Percentiles rank a stretch among this genome's conserved stretches.
Conservation (phyloP, 1,140 invertebrate species). For the Drosophila tristis region DNA sequence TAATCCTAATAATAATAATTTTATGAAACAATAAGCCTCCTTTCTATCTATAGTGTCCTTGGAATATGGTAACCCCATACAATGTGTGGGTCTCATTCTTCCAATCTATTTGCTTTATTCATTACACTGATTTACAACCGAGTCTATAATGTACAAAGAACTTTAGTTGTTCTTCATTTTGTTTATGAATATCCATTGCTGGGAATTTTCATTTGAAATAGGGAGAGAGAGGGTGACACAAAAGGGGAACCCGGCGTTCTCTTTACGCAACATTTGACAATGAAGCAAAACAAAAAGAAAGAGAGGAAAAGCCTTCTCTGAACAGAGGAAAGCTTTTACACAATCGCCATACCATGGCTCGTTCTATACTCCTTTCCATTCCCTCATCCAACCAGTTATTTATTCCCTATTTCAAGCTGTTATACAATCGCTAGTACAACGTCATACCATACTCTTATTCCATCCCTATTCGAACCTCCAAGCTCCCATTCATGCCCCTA, state of each 20-base stretch:
- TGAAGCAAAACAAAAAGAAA: slow-evolving; percentile 8
- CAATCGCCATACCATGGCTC: neutral
- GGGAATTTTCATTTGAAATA: slow-evolving; percentile 7
- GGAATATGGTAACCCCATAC: too few relatives aligned
- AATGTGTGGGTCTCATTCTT: too few relatives aligned
- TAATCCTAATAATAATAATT: too few relatives aligned
- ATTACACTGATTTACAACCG: too few relatives aligned
- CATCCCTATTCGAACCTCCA: neutral
- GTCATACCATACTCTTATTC: too few relatives aligned
- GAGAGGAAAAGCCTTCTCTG: slow-evolving; percentile 1
- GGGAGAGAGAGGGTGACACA: slow-evolving; percentile 3
- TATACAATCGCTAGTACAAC: too few relatives aligned
- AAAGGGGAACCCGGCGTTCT: slow-evolving; percentile 42
- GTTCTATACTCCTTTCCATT: too few relatives aligned
- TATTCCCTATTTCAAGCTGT: too few relatives aligned
- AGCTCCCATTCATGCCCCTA: neutral
- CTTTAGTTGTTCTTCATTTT: slow-evolving; percentile 25
- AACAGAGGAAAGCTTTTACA: neutral
- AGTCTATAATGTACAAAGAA: slow-evolving; percentile 31
- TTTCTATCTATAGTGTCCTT: too few relatives aligned
- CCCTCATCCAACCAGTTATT: too few relatives aligned
- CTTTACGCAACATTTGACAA: slow-evolving; percentile 70
- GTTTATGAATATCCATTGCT: neutral
- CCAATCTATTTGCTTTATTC: too few relatives aligned
- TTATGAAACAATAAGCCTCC: too few relatives aligned